Evolutionary conservation across 2,113 vertebrate genomes (phyloP), one percentile per base, ranked within the genome.

Genomic region (Terrapene triunguis): DNA sequence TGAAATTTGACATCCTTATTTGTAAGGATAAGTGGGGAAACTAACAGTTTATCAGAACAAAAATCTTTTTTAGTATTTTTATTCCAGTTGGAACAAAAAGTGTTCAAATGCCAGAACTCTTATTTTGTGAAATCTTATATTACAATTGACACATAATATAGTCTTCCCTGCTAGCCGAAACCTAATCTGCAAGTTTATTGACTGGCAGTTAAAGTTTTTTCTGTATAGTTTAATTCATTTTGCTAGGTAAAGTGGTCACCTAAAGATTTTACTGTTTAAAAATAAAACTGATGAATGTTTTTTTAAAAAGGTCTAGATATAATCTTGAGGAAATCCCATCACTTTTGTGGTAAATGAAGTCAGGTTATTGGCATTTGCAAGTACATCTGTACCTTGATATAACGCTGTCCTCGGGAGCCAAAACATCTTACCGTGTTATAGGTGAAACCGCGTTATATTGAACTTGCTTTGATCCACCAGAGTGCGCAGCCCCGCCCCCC

Each of bases 301-400:
- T 44, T 76, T 44, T 44, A 25, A 25, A 25, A 72, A 24, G 10
- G 35, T 72, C 19, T 78, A 78, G 25, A 29, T 35, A 69, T 79
- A 85, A 7, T 1, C 8, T 0, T 0, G 2, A 14, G 2, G 1
- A 53, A 10, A 3, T 3, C 8, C 24, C 42, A 78, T 47, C 13
- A 14, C 42, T 47, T 78, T 44, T 76, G 42, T 47, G 62, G 32
- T 54, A 79, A 84, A 7, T 51, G 5, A 3, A 12, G 16, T 14
- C 38, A 2, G 4, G 21, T 69, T 84, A 78, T 47, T 87, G 83
- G 35, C 4, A 50, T 76, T 80, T 88, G 10, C 14, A 47, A 24
- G 13, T 6, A 44, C 44, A 44, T 6, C 44, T 44, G 5, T 44
- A 44, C 44, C 44, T 44, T 6, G 44, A 44, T 44, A 44, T 44